Evolutionary conservation across 2,113 vertebrate genomes (phyloP).

Genomic region (Neodon shergylaensis): DNA sequence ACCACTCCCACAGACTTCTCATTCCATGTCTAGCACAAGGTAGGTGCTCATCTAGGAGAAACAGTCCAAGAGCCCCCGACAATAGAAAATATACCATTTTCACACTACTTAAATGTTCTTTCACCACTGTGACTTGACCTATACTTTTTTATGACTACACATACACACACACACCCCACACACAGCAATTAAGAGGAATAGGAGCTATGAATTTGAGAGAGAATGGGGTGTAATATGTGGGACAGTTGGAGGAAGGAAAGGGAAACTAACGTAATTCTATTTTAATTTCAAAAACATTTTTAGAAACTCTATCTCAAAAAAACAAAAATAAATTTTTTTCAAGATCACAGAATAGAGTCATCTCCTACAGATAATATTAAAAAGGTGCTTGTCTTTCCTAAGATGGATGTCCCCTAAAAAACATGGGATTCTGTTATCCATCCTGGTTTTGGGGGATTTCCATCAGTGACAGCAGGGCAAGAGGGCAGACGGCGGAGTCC

Average conservation of each 20-base stretch:
- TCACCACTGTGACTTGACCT: background rate
- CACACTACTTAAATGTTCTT: background rate
- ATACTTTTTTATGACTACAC: background rate
- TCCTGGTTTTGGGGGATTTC: background rate
- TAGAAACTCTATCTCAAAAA: background rate
- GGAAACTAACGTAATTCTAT: background rate
- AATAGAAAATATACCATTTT: background rate
- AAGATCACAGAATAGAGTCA: background rate
- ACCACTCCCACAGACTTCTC: background rate
- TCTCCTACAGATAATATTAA: background rate
- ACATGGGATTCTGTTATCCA: background rate
- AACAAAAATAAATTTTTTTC: background rate
- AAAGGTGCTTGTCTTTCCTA: background rate
- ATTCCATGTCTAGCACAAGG: background rate
- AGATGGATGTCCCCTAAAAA: background rate
- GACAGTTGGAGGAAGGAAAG: background rate
- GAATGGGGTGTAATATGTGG: background rate
- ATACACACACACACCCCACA: too few species aligned
- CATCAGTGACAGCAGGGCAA: background rate
- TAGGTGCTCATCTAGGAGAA: background rate
- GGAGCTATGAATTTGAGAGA: background rate
- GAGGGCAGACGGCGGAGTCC: background rate
- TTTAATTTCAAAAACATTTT: background rate
- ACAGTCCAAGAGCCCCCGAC: background rate
- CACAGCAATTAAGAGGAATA: background rate